These are phyloP conservation scores for Halichoeres trimaculatus DNA, from an alignment of 2,113 vertebrate species.

Conservation along the genomic window DNA sequence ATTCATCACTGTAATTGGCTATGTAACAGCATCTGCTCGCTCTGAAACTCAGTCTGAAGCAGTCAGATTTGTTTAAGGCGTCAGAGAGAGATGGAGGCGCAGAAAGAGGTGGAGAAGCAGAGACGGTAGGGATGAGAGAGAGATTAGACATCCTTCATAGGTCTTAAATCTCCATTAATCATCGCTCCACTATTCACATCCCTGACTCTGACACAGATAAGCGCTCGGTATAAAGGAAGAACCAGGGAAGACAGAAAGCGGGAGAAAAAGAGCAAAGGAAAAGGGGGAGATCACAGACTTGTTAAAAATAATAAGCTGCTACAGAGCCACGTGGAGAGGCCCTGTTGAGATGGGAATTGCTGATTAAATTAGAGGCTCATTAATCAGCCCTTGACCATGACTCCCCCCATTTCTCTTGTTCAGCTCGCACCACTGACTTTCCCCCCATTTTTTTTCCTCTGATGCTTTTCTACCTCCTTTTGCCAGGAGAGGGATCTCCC, in stretches of 20 bases:
- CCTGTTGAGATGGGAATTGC: constrained; percentile 86
- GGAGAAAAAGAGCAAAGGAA: constrained; percentile 42
- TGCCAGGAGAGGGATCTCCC: constrained; percentile 51
- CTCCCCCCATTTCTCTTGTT: constrained; percentile 83
- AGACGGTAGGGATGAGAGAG: not conserved
- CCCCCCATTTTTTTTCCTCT: constrained; percentile 15
- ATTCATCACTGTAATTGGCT: constrained; percentile 62
- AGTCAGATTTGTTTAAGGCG: constrained; percentile 61
- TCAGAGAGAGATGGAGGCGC: constrained; percentile 17
- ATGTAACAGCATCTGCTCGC: constrained; percentile 37
- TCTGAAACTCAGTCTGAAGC: constrained; percentile 43
- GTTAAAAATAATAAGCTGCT: constrained; percentile 95
- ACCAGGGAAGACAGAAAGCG: constrained; percentile 52
- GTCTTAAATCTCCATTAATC: constrained; percentile 92
- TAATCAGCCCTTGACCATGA: constrained; percentile 89
- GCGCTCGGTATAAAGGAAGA: constrained; percentile 58
- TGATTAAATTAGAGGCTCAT: constrained; percentile 97
- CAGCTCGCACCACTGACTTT: constrained; percentile 79
- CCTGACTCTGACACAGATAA: constrained; percentile 73
- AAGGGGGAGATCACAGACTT: constrained; percentile 87
- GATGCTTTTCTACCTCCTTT: constrained; percentile 20
- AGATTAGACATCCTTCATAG: constrained; percentile 66
- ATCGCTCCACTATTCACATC: constrained; percentile 86
- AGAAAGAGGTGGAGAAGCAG: constrained; percentile 30
- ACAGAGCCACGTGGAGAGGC: constrained; percentile 85